These are phyloP conservation scores for Perognathus longimembris DNA, from an alignment of 2,113 vertebrate genomes.

Conservation along the genomic window DNA sequence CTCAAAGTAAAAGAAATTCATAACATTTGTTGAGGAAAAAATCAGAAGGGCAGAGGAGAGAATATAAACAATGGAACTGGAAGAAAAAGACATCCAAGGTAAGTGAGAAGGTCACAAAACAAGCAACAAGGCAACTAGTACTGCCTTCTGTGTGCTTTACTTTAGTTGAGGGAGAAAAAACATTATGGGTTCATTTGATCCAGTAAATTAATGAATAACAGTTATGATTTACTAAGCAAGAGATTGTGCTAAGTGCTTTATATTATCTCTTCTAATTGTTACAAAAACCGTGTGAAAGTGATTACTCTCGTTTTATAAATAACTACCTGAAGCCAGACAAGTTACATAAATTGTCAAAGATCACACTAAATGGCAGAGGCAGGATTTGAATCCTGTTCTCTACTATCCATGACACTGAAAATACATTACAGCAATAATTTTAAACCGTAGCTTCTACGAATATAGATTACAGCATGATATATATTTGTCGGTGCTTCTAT, in stretches of 20 bases:
- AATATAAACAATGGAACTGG: neutral
- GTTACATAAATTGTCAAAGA: neutral
- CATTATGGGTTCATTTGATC: constrained; percentile 53
- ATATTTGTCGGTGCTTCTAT: neutral
- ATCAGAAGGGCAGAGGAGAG: neutral
- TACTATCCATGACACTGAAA: neutral
- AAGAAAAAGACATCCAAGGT: neutral
- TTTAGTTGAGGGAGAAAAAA: constrained; percentile 48
- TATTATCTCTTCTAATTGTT: constrained; percentile 53
- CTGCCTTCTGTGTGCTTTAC: neutral
- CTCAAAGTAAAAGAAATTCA: neutral
- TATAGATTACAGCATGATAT: neutral
- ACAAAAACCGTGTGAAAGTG: constrained; percentile 35
- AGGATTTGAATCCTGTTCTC: neutral
- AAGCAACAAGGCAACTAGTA: neutral
- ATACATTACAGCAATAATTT: neutral
- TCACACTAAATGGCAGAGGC: neutral
- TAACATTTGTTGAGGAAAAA: neutral
- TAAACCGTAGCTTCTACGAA: neutral
- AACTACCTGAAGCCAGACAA: constrained; percentile 33
- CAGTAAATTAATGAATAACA: constrained; percentile 62
- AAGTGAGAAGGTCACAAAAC: constrained; percentile 26
- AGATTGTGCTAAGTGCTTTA: constrained; percentile 46
- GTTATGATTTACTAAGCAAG: constrained; percentile 71
- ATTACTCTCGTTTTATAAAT: constrained; percentile 50